These are phyloP conservation scores for Epizoanthus stellaris DNA, from an alignment of 92 coral and sea anemone genomes.

Conservation along the genomic window DNA sequence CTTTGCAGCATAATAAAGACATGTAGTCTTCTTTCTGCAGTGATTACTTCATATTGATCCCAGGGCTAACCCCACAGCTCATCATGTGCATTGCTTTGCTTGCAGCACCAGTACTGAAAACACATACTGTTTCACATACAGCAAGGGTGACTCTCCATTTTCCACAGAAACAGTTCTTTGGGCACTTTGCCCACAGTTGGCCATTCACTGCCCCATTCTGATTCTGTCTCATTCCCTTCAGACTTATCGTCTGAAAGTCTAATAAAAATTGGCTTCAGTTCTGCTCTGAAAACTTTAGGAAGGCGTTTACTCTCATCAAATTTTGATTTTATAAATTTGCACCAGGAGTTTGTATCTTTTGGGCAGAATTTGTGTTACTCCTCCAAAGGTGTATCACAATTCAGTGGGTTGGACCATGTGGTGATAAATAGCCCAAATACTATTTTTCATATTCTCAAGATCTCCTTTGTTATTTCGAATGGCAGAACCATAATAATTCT, in stretches of 20 bases:
- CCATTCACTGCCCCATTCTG: slow-evolving; percentile 72
- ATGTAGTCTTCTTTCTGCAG: slow-evolving; percentile 50
- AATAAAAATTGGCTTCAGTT: slow-evolving; percentile 33
- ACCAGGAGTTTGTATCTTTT: slow-evolving; percentile 55
- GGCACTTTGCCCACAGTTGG: slow-evolving; percentile 69
- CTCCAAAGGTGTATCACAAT: slow-evolving; percentile 31
- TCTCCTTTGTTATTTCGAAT: slow-evolving; percentile 51
- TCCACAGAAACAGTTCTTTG: slow-evolving; percentile 38
- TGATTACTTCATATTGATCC: slow-evolving; percentile 45
- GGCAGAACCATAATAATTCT: slow-evolving; percentile 54
- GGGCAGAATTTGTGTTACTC: slow-evolving; percentile 59
- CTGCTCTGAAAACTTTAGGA: slow-evolving; percentile 43
- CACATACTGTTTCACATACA: slow-evolving; percentile 62
- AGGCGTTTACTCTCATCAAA: slow-evolving; percentile 37
- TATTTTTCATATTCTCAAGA: slow-evolving; percentile 46
- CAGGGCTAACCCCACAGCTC: slow-evolving; percentile 61
- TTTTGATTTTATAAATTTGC: slow-evolving; percentile 20
- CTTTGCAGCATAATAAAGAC: slow-evolving; percentile 54
- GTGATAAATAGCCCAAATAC: slow-evolving; percentile 55
- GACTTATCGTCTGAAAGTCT: slow-evolving; percentile 46
- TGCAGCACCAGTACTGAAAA: slow-evolving; percentile 66
- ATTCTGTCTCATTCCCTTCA: slow-evolving; percentile 49
- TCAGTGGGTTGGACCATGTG: slow-evolving; percentile 43
- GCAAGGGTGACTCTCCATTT: slow-evolving; percentile 55
- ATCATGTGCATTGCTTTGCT: too few relatives aligned